Conservation (phyloP, 2,113 vertebrate genomes). For the Saimiri boliviensis region DNA sequence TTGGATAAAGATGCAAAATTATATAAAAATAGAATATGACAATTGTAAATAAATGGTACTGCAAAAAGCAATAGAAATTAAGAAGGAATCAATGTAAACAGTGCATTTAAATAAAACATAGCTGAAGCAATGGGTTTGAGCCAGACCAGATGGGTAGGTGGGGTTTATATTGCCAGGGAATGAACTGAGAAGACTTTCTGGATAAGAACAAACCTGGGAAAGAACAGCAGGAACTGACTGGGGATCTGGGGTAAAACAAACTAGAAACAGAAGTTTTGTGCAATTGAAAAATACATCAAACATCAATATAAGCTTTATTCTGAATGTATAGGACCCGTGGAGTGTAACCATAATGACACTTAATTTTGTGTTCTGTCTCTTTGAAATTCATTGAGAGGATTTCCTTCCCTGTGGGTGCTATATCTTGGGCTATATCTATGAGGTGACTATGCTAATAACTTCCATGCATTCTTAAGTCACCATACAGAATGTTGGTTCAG, state of each 20-base stretch:
- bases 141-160: background rate
- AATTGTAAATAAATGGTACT: background rate
- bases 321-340: background rate
- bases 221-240: background rate
- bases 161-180: background rate
- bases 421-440: background rate
- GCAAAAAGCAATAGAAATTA: background rate
- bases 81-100: background rate
- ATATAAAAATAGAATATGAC: background rate
- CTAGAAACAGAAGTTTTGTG: background rate
- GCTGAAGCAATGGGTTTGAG: background rate
- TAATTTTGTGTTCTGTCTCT: background rate
- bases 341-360: background rate
- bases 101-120: background rate
- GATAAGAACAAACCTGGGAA: background rate
- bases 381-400: background rate
- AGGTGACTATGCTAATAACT: background rate
- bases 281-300: background rate
- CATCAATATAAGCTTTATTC: background rate
- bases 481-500: conserved; percentile 9
- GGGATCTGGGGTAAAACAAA: background rate
- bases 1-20: background rate
- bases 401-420: background rate
- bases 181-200: background rate
- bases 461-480: background rate